Evolutionary conservation across 1,140 invertebrate species (phyloP).

Genomic region (Diorhabda elongata): DNA sequence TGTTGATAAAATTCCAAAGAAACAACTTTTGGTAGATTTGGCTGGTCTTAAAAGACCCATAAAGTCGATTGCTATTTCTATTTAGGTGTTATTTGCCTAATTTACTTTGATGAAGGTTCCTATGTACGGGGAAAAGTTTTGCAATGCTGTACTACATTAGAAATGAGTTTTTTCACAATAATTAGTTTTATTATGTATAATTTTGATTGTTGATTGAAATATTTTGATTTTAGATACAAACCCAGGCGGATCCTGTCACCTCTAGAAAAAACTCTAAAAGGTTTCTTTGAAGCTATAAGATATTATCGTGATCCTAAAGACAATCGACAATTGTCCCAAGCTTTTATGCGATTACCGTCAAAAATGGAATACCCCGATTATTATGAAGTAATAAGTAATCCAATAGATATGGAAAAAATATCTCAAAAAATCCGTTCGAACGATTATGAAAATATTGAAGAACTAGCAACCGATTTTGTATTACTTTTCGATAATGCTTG

Average conservation of each 20-base stretch:
- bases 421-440: slow-evolving; percentile 78
- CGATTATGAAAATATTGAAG: slow-evolving; percentile 81
- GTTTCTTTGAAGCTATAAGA: slow-evolving; percentile 84
- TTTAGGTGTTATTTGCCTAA: no score
- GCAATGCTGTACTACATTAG: no score
- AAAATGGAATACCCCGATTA: slow-evolving; percentile 96
- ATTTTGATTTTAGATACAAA: slow-evolving; percentile 33
- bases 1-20: no score
- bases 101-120: no score
- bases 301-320: slow-evolving; percentile 86
- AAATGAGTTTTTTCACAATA: no score
- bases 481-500: slow-evolving; percentile 99
- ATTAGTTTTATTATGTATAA: no score
- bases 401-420: slow-evolving; percentile 96
- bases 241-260: slow-evolving; percentile 55
- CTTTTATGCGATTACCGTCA: slow-evolving; percentile 93
- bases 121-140: no score
- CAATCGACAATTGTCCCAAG: slow-evolving; percentile 76
- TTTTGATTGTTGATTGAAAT: no score
- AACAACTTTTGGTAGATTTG: no score
- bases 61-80: no score
- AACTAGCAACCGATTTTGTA: slow-evolving; percentile 88
- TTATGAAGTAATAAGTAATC: slow-evolving; percentile 96
- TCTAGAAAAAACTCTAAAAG: slow-evolving; percentile 73
- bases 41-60: no score